phyloP scores from a whole-genome alignment of 2,888 invertebrate genomes.

The Vannuccia rotundouncinata region DNA sequence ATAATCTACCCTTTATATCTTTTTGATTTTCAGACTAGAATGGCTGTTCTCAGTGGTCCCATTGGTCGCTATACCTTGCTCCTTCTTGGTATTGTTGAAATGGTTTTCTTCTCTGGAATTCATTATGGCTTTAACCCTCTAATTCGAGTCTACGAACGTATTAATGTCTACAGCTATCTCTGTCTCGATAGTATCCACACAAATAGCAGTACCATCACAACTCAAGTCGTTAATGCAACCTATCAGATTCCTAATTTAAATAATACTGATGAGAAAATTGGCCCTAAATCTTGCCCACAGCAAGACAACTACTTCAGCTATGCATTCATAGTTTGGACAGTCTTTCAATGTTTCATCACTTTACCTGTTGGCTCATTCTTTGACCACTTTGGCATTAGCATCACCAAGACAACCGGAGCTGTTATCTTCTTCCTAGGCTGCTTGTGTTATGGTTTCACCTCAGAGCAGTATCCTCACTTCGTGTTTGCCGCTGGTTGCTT shows the following conservation, averaged over 20 bases:
- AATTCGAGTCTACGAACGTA: neutral
- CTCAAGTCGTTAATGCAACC: too few relatives aligned
- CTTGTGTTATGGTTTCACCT: neutral
- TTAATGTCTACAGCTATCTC: neutral
- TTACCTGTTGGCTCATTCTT: constrained; percentile 22
- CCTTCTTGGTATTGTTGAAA: neutral
- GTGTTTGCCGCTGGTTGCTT: constrained; percentile 20
- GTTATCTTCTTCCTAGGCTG: constrained; percentile 23
- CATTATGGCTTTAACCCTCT: neutral
- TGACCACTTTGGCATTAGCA: constrained; percentile 1
- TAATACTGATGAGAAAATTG: too few relatives aligned
- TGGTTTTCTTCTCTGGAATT: neutral
- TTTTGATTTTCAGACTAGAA: too few relatives aligned
- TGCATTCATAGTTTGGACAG: neutral
- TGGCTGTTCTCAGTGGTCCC: too few relatives aligned
- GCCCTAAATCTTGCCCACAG: neutral
- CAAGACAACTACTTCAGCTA: constrained; percentile 28
- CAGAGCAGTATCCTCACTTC: neutral
- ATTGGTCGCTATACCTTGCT: neutral
- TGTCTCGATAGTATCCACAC: too few relatives aligned
- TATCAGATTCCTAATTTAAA: too few relatives aligned
- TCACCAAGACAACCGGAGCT: neutral
- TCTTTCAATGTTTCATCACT: neutral
- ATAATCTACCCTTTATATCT: too few relatives aligned
- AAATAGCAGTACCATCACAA: too few relatives aligned